Conservation (phyloP, 2,888 invertebrate species). For the Hoplodrina ambigua region DNA sequence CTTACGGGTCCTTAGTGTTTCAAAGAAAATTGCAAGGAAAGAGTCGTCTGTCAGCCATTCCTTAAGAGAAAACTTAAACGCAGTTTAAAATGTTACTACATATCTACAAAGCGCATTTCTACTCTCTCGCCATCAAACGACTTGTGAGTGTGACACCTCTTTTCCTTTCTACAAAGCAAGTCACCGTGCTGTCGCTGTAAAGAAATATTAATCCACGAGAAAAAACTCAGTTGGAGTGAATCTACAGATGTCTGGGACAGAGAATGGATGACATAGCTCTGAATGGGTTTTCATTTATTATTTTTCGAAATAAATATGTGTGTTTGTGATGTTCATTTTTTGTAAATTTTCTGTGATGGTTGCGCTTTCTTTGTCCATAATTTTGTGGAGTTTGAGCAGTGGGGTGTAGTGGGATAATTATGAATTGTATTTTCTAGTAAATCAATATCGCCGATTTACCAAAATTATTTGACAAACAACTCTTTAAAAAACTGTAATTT, state of each 20-base stretch:
- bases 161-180: constrained; percentile 1
- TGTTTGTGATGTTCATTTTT: constrained; percentile 4
- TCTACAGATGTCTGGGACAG: constrained; percentile 26
- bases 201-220: constrained; percentile 42
- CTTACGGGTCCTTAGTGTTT: background rate
- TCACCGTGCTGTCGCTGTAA: constrained; percentile 4
- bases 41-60: too few relatives aligned
- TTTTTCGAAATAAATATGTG: constrained; percentile 24
- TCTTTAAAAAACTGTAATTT: too few relatives aligned
- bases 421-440: too few relatives aligned
- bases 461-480: too few relatives aligned
- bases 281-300: constrained; percentile 29
- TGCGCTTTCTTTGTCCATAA: background rate
- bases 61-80: too few relatives aligned
- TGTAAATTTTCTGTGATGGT: constrained; percentile 1
- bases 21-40: background rate
- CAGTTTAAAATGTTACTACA: too few relatives aligned
- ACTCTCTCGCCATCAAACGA: constrained; percentile 2
- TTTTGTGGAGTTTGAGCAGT: background rate
- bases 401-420: too few relatives aligned
- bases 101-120: constrained; percentile 1
- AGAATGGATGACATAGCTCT: constrained; percentile 25
- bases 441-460: too few relatives aligned
- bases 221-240: constrained; percentile 28
- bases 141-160: constrained; percentile 14